Conservation (phyloP, 2,797 vertebrate genomes). For the Euthynnus affinis region DNA sequence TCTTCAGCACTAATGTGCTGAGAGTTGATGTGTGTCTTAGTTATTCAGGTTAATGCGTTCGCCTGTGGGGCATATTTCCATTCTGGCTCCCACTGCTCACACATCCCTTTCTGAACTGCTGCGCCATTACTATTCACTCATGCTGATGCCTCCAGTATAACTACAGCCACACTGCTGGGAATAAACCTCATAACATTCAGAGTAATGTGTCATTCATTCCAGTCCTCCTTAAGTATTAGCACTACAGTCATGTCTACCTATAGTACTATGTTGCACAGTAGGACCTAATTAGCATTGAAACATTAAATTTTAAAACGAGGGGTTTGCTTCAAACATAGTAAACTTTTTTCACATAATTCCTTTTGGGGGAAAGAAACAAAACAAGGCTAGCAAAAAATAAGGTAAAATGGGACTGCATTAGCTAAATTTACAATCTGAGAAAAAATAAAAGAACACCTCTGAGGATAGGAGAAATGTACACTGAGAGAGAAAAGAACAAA, state of each 20-base stretch:
- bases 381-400: background rate
- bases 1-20: constrained; percentile 60
- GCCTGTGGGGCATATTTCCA: constrained; percentile 75
- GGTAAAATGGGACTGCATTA: background rate
- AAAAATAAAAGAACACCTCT: constrained; percentile 13
- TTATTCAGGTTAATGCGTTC: constrained; percentile 82
- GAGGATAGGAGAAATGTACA: background rate
- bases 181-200: constrained; percentile 46
- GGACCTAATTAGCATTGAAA: constrained; percentile 11
- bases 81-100: constrained; percentile 68
- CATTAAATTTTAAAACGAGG: background rate
- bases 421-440: background rate
- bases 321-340: constrained; percentile 5
- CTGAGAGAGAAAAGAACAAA: background rate
- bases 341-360: background rate
- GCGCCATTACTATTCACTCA: constrained; percentile 64
- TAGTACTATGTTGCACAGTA: background rate
- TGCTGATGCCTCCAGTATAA: constrained; percentile 57
- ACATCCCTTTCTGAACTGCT: constrained; percentile 67
- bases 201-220: constrained; percentile 28
- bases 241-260: constrained; percentile 3
- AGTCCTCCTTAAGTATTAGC: constrained; percentile 19
- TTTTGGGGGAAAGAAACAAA: background rate
- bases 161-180: constrained; percentile 51
- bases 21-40: constrained; percentile 70